Conservation (phyloP, 2,888 invertebrate genomes). For the Catocala fraxini region DNA sequence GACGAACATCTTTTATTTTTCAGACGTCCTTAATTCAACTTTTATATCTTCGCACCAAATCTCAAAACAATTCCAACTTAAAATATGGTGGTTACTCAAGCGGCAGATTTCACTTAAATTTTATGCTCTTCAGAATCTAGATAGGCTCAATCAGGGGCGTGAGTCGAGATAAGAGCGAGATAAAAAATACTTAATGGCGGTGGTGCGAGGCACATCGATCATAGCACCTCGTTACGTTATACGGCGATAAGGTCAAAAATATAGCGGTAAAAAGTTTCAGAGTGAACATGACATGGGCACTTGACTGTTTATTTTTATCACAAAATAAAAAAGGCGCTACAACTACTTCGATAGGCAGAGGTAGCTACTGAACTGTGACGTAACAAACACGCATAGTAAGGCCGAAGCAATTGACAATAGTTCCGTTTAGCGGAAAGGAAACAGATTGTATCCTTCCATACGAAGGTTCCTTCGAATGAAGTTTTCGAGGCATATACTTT, state of each 20-base stretch:
- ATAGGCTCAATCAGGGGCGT: conserved; percentile 42
- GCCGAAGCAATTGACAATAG: too few relatives aligned
- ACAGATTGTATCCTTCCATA: too few relatives aligned
- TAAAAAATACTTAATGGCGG: conserved; percentile 58
- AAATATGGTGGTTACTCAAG: conserved; percentile 33
- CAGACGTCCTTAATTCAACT: conserved; percentile 7
- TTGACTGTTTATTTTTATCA: too few relatives aligned
- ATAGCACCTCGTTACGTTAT: conserved; percentile 46
- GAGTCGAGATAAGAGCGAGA: conserved; percentile 48
- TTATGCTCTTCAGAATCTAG: conserved; percentile 54
- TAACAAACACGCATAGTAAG: too few relatives aligned
- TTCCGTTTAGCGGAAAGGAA: too few relatives aligned
- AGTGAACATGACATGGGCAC: not conserved
- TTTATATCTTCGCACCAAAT: conserved; percentile 40
- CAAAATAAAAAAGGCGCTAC: too few relatives aligned
- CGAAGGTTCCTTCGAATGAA: too few relatives aligned
- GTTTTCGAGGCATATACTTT: too few relatives aligned
- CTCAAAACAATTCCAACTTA: conserved; percentile 40
- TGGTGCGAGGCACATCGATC: conserved; percentile 62
- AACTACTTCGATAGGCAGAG: too few relatives aligned
- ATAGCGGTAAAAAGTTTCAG: conserved; percentile 1
- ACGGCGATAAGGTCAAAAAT: conserved; percentile 15
- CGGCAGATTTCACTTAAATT: conserved; percentile 44
- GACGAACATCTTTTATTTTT: not conserved
- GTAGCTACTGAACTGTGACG: too few relatives aligned